A percentile compares a stretch with the other conserved stretches of the same genome.
phyloP scores from a whole-genome alignment of 23 tunicate genomes.

The Trididemnum clinides region DNA sequence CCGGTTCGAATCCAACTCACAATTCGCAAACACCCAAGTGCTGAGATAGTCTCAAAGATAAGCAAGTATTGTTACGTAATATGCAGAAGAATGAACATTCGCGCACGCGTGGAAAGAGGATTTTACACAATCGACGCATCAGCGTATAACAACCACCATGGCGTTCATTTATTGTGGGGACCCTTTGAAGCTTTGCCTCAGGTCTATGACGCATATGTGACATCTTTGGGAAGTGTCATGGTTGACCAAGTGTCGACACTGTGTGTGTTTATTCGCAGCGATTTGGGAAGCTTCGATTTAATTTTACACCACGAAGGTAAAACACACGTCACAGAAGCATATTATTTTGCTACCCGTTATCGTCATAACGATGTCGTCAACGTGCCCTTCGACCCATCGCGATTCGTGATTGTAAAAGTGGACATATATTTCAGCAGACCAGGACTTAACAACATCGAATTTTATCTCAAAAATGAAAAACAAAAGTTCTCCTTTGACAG shows the following conservation, averaged over 20 bases:
- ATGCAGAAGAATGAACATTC: not conserved
- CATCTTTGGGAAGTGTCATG: not conserved
- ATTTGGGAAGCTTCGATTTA: not conserved
- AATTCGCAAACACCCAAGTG: not conserved
- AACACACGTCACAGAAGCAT: not conserved
- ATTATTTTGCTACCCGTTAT: not conserved
- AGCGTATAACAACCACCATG: not conserved
- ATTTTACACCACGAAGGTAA: not conserved
- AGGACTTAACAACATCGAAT: not conserved
- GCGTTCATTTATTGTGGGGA: not conserved
- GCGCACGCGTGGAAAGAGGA: not conserved
- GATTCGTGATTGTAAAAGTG: not conserved
- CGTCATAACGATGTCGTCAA: not conserved
- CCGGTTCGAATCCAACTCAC: not conserved
- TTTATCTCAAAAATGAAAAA: not conserved
- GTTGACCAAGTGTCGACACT: not conserved
- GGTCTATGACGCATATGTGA: not conserved
- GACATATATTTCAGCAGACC: not conserved
- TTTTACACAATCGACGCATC: not conserved
- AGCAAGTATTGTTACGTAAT: not conserved
- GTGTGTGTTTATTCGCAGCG: not conserved
- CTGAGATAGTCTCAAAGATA: not conserved
- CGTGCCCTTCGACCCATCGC: not conserved
- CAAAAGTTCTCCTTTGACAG: not conserved
- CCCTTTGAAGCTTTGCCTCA: slow-evolving; percentile 10